Evolutionary conservation across 2,888 invertebrate genomes (phyloP), one percentile per base, ranked within the genome.

Genomic region (Villa cingulata): DNA sequence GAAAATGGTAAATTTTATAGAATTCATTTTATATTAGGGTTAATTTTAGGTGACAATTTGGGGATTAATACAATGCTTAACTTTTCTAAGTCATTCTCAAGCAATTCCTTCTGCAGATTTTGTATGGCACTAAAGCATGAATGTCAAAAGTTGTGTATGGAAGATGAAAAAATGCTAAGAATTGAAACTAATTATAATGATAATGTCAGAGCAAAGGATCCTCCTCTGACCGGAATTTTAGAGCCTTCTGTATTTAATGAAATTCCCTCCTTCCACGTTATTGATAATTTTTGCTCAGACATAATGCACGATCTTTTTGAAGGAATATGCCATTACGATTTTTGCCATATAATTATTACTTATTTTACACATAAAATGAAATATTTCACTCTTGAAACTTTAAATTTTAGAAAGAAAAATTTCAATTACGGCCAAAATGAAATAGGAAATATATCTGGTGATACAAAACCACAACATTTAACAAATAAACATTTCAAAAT

Each of bases 261-360:
- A 12, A 51, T 53, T 17, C 23, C 46, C 10, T 50, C 49, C 1
- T 53, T 49, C 46, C 51, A 53, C 37, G 51, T 46, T 4, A 43
- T 44, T 14, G 46, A 27, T 27, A 2, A 27, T 27, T 27, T 27
- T 27, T 27, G 10, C 10, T 10, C 10, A 27, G 27, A 27, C 27
- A 27, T 27, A 27, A 27, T 27, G 27, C 27, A 27, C 27, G 27
- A 27, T 27, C 6, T 27, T 27, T 27, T 27, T 27, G 27, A 27
- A 27, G 27, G 27, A 6, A 27, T 27, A 27, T 27, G 27, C 10
- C 27, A 27, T 10, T 2, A 27, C 10, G 27, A 27, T 10, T 10
- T 27, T 27, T 27, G 27, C 10, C 27, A 27, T 27, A 27, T 27
- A 27, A 27, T 27, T 6, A 50, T 59, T 27, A 27, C 41, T 34